Evolutionary conservation across 1,140 invertebrate genomes (phyloP).

Genomic region (Neodiprion lecontei): DNA sequence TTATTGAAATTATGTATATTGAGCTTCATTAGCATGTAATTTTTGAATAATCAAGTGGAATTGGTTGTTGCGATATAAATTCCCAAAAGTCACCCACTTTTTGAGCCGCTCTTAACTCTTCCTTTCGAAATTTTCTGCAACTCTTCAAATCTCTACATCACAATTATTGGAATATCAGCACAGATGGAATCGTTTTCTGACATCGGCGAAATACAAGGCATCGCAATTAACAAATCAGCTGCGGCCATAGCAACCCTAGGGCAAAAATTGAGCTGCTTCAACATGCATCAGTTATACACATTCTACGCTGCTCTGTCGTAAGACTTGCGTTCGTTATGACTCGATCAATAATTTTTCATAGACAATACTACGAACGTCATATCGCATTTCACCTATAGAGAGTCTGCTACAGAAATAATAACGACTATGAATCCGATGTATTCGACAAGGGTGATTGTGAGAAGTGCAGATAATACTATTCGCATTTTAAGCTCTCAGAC

Average conservation of each 20-base stretch:
- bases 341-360: slow-evolving; percentile 3
- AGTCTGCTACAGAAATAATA: slow-evolving; percentile 21
- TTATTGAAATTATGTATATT: no score
- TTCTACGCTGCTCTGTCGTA: slow-evolving; percentile 41
- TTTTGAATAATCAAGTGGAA: no score
- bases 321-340: neutral
- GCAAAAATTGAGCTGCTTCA: slow-evolving; percentile 32
- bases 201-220: slow-evolving; percentile 25
- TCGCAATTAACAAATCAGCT: slow-evolving; percentile 24
- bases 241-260: slow-evolving; percentile 27
- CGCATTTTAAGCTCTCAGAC: slow-evolving; percentile 31
- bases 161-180: neutral
- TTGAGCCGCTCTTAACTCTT: no score
- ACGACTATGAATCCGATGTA: slow-evolving; percentile 34
- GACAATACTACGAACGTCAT: neutral
- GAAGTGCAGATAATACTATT: slow-evolving; percentile 31
- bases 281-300: slow-evolving; percentile 35
- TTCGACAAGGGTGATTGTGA: slow-evolving; percentile 29
- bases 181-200: slow-evolving; percentile 24
- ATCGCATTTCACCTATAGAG: slow-evolving; percentile 22
- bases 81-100: no score
- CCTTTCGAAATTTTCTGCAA: no score
- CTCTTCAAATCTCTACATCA: neutral
- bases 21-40: no score
- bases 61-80: no score